Conservation (phyloP, 2,797 vertebrate species). For the Galagoides demidoff region DNA sequence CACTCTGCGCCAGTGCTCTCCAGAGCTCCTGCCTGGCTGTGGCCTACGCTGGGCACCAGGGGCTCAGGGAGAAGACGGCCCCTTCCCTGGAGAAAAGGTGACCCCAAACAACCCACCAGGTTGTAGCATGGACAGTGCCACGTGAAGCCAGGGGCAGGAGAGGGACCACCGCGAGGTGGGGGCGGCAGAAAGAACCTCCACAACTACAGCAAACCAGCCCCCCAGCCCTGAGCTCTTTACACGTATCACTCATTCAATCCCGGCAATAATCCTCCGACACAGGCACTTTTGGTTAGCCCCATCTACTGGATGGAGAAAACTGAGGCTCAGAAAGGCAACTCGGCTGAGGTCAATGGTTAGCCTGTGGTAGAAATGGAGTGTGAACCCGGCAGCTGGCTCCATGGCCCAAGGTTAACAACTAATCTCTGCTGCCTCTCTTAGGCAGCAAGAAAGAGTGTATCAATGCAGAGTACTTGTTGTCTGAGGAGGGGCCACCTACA, state of each 20-base stretch:
- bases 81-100: accelerated
- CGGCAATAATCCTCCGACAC: accelerated
- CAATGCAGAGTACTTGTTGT: accelerated
- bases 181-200: accelerated
- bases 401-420: accelerated
- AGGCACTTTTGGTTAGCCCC: background rate
- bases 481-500: background rate
- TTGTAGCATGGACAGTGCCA: accelerated
- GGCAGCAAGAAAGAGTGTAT: accelerated
- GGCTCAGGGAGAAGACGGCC: no score
- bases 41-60: background rate
- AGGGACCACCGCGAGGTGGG: accelerated
- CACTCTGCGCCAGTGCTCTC: accelerated
- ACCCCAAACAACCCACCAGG: accelerated
- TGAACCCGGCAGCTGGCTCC: background rate
- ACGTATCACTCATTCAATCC: accelerated
- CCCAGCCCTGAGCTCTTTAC: background rate
- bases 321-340: background rate
- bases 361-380: background rate
- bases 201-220: accelerated
- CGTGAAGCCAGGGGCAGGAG: accelerated
- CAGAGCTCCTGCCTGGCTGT: accelerated
- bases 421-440: no score
- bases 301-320: background rate
- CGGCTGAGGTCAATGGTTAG: accelerated